Evolutionary conservation across 2,888 invertebrate species (phyloP), one percentile per base, ranked within the genome.

Genomic region (Sisyra nigra): DNA sequence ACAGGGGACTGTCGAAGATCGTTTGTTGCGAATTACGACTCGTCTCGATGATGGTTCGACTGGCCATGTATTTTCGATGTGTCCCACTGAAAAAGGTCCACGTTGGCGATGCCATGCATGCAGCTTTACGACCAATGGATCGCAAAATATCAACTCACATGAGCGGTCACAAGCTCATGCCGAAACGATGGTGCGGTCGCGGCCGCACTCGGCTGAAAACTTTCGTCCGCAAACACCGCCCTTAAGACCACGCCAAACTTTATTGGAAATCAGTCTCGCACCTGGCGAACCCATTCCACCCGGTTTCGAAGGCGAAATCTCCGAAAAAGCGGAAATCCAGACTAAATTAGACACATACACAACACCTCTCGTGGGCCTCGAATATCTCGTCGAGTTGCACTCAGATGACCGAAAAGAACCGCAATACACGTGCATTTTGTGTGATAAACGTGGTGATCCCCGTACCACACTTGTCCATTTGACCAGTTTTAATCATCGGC

Each of bases 381-480:
- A 87, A 61, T 88, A 86, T 61, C 63, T 85, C 39, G 59, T 87
- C 36, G 87, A 87, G 60, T 61, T 85, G 51, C 66, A 71, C 30
- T 72, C 79, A 41, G 74, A 75, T 54, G 62, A 74, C 52, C 62
- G 68, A 6, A 68, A 71, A 54, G 83, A 83, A 58, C 81, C 84
- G 1, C 63, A 71, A 41, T 87, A 87, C 61, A 67, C 77, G 41
- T 88, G 87, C 62, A 70, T 80, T 50, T 65, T 87, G 47, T 88
- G 87, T 60, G 73, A 75, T 54, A 86, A 84, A 60, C 76, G 78
- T 51, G 84, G 85, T 32, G 81, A 84, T 57, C 80, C 78, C 18
- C 71, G 81, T 37, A 83, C 82, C 41, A 82, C 86, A 50, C 68
- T 86, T 59, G 75, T 77, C 48, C 87, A 87, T 59, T 69, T 86